Conservation (phyloP, 2,888 invertebrate genomes). For the Scaptomyza flava region DNA sequence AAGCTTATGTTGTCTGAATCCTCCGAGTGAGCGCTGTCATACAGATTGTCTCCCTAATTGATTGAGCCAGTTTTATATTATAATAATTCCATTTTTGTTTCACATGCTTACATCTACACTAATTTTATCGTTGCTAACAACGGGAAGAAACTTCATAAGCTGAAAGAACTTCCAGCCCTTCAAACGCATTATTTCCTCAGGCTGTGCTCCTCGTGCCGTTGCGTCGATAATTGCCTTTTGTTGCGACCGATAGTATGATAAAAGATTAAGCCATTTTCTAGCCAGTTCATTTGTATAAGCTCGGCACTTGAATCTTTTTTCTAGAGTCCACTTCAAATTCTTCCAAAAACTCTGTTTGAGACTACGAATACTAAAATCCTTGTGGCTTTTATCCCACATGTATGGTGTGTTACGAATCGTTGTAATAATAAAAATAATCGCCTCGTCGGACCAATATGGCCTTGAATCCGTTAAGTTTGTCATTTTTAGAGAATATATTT, state of each 20-base stretch:
- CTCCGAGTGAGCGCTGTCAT: constrained; percentile 48
- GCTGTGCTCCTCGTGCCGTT: constrained; percentile 41
- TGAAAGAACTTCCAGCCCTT: constrained; percentile 54
- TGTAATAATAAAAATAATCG: constrained; percentile 42
- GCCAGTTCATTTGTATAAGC: constrained; percentile 51
- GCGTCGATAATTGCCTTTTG: constrained; percentile 50
- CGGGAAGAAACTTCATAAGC: constrained; percentile 39
- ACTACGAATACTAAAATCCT: constrained; percentile 48
- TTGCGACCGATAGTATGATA: constrained; percentile 47
- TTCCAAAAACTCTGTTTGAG: constrained; percentile 54
- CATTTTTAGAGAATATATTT: constrained; percentile 18
- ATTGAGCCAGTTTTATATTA: background rate
- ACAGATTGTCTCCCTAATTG: constrained; percentile 39
- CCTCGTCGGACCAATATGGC: constrained; percentile 50
- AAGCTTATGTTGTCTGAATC: constrained; percentile 38
- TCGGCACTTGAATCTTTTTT: constrained; percentile 43
- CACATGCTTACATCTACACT: constrained; percentile 35
- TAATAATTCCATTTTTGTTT: background rate
- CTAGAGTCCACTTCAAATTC: constrained; percentile 45
- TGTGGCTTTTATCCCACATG: constrained; percentile 54
- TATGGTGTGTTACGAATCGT: constrained; percentile 52
- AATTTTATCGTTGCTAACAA: constrained; percentile 29
- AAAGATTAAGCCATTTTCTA: constrained; percentile 47
- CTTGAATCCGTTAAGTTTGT: constrained; percentile 30
- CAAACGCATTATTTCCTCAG: constrained; percentile 47